phyloP scores from a whole-genome alignment of 2,888 invertebrate genomes.

The Macaria notata region DNA sequence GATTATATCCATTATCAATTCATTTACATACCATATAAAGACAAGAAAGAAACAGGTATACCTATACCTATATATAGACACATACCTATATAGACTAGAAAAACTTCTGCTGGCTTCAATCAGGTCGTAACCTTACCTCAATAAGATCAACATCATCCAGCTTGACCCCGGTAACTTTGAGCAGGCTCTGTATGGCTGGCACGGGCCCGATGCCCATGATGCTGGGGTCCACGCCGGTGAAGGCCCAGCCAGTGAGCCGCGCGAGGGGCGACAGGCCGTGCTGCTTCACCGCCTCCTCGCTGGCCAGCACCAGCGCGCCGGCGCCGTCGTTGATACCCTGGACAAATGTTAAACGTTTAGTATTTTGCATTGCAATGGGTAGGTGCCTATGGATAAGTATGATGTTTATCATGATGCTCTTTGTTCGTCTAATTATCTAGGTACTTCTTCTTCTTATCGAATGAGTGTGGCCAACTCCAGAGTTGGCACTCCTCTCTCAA shows the following conservation, averaged over 20 bases:
- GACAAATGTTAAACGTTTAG: neutral
- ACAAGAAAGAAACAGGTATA: no score
- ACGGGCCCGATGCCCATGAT: slow-evolving; percentile 99
- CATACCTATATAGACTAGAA: no score
- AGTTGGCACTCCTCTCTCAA: no score
- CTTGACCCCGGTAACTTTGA: slow-evolving; percentile 88
- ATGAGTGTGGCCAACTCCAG: no score
- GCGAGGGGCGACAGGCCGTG: slow-evolving; percentile 91
- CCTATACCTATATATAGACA: no score
- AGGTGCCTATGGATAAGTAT: no score
- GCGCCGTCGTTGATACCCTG: slow-evolving; percentile 98
- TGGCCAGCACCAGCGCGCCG: slow-evolving; percentile 93
- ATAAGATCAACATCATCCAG: slow-evolving; percentile 94
- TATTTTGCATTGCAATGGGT: no score
- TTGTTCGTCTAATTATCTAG: no score
- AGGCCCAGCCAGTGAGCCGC: slow-evolving; percentile 92
- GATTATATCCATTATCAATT: no score
- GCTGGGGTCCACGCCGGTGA: slow-evolving; percentile 95
- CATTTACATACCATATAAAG: no score
- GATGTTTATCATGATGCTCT: no score
- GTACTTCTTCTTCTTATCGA: no score
- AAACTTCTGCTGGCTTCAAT: neutral
- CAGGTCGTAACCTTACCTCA: slow-evolving; percentile 82
- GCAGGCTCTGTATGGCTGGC: slow-evolving; percentile 93
- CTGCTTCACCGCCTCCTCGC: slow-evolving; percentile 90